phyloP scores from a whole-genome alignment of 53 echinoderm and acorn worm genomes.

The Apostichopus leukothele region DNA sequence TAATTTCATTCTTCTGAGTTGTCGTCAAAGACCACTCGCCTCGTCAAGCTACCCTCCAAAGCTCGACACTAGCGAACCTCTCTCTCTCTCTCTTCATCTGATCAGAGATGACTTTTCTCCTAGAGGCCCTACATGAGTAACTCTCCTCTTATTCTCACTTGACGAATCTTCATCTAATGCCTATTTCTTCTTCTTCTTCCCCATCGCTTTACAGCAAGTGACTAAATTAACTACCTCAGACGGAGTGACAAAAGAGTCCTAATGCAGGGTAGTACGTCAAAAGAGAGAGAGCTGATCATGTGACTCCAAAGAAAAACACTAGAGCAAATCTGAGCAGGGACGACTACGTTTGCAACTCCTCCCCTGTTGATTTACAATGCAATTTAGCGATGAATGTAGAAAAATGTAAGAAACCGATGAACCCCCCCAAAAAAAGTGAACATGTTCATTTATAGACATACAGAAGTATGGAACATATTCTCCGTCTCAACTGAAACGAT shows the following conservation, averaged over 20 bases:
- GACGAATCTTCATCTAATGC: neutral
- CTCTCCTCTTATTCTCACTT: neutral
- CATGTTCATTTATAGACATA: no score
- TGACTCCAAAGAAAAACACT: no score
- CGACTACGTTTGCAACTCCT: no score
- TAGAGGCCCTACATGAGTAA: neutral
- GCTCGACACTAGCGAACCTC: neutral
- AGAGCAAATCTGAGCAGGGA: no score
- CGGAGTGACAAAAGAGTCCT: neutral
- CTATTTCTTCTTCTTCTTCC: neutral
- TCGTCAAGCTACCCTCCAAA: neutral
- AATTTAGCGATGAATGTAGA: no score
- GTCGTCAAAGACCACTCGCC: neutral
- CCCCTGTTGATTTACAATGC: no score
- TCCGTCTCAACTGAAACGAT: no score
- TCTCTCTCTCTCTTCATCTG: neutral
- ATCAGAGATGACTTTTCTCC: constrained; percentile 4
- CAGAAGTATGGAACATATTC: no score
- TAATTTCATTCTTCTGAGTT: neutral
- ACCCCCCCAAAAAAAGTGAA: no score
- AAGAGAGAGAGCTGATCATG: no score
- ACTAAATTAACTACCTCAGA: neutral
- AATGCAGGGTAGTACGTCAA: neutral
- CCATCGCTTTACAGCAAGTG: neutral
- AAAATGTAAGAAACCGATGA: no score